Evolutionary conservation across 2,113 vertebrate genomes (phyloP).

Genomic region (Oenanthe oenanthe): DNA sequence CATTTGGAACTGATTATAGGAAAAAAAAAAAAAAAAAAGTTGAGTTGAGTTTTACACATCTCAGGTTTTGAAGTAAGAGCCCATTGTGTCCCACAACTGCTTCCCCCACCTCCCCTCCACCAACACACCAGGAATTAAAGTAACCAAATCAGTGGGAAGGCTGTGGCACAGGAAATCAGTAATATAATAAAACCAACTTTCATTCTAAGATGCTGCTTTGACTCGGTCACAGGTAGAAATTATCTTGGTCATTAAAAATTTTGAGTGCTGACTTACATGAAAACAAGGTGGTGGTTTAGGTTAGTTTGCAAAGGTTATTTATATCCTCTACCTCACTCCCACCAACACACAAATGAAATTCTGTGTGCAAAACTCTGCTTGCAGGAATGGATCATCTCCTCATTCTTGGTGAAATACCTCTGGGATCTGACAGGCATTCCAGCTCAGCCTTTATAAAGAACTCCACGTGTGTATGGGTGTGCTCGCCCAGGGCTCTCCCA

Average conservation of each 20-base stretch:
- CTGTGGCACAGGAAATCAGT: not conserved
- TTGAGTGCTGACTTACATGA: not conserved
- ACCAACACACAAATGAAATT: not conserved
- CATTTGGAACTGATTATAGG: conserved; percentile 78
- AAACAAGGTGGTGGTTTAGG: conserved; percentile 13
- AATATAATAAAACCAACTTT: not conserved
- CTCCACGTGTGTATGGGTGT: rapidly evolving
- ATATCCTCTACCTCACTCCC: not conserved
- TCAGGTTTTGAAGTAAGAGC: conserved; percentile 52
- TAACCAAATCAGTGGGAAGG: not conserved
- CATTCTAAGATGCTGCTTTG: not conserved
- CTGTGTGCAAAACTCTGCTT: not conserved
- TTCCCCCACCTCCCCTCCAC: not conserved
- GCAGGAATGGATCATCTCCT: not conserved
- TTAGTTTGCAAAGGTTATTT: not conserved
- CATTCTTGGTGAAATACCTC: not conserved
- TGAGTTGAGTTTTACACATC: conserved; percentile 56
- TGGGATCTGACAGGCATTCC: not conserved
- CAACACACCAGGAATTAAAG: not conserved
- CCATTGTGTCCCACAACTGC: not conserved
- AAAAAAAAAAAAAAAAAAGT: not conserved
- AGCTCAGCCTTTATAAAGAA: not conserved
- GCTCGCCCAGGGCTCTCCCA: not conserved
- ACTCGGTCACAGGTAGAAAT: not conserved
- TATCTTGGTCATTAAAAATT: not conserved